Evolutionary conservation across 2,888 invertebrate species (phyloP).

Genomic region (Drosophila tripunctata): DNA sequence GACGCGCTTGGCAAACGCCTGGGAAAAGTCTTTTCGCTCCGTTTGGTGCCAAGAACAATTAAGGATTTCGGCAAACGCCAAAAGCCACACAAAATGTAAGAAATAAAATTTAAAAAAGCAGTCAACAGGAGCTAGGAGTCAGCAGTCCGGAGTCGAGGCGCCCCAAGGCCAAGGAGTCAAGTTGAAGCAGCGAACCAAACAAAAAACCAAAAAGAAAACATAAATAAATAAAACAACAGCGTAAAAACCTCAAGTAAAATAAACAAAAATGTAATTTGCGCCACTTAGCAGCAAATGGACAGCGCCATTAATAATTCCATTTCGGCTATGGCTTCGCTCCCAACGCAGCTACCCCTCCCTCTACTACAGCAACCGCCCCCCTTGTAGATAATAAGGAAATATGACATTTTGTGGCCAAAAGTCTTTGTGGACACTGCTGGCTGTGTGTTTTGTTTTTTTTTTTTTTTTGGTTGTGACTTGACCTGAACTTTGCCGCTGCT

Average conservation of each 20-base stretch:
- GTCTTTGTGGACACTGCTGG: conserved; percentile 30
- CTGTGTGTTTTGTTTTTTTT: background rate
- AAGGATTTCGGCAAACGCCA: conserved; percentile 58
- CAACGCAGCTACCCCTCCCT: background rate
- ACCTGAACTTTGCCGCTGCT: conserved; percentile 28
- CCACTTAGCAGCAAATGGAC: conserved; percentile 79
- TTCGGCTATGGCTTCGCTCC: too few species aligned
- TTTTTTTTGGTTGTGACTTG: conserved; percentile 4
- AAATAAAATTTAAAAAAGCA: conserved; percentile 44
- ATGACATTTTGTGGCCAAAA: conserved; percentile 62
- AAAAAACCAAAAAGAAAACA: conserved; percentile 21
- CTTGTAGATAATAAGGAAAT: conserved; percentile 72
- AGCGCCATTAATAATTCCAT: conserved; percentile 79
- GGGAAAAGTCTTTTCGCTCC: conserved; percentile 44
- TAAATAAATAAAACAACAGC: conserved; percentile 48
- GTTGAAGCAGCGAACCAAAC: conserved; percentile 3
- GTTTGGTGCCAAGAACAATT: conserved; percentile 63
- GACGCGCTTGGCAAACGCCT: conserved; percentile 46
- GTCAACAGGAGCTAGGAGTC: conserved; percentile 23
- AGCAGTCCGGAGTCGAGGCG: too few species aligned
- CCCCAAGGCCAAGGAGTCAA: conserved; percentile 59
- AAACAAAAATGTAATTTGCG: conserved; percentile 79
- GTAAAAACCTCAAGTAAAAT: conserved; percentile 58
- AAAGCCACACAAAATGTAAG: conserved; percentile 56
- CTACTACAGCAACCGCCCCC: background rate